Conservation (phyloP, 2,888 invertebrate genomes). For the Lysandra coridon region DNA sequence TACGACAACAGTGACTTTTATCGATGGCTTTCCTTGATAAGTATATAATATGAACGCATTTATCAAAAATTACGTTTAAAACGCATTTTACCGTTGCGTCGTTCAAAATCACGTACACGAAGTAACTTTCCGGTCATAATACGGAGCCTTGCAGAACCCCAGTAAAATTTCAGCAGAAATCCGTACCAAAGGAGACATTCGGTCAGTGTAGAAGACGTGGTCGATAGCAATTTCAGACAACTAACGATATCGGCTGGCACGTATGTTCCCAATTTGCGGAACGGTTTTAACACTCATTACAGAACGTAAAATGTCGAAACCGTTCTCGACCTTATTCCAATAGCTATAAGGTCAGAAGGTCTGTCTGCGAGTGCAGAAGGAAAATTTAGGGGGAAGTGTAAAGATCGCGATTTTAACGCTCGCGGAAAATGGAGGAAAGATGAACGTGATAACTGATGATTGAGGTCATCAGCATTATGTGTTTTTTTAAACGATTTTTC, state of each 20-base stretch:
- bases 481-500: not conserved
- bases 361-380: not conserved
- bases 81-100: not conserved
- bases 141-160: not conserved
- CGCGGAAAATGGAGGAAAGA: not conserved
- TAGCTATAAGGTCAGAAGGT: not conserved
- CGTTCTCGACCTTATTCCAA: not conserved
- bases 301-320: not conserved
- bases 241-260: conserved; percentile 16
- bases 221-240: conserved; percentile 17
- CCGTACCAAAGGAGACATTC: not conserved
- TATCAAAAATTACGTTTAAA: too few species aligned
- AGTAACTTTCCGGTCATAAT: not conserved
- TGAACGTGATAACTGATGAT: not conserved
- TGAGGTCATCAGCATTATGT: not conserved
- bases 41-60: too few species aligned
- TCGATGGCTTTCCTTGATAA: too few species aligned
- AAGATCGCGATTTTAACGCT: conserved; percentile 4
- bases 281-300: conserved; percentile 17
- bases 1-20: too few species aligned
- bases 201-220: not conserved
- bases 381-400: not conserved
- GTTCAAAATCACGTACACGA: not conserved
- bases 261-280: conserved; percentile 19
- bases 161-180: not conserved